Base-by-base conservation (phyloP, 2,113 vertebrate species). In the Nothobranchius furzeri region DNA sequence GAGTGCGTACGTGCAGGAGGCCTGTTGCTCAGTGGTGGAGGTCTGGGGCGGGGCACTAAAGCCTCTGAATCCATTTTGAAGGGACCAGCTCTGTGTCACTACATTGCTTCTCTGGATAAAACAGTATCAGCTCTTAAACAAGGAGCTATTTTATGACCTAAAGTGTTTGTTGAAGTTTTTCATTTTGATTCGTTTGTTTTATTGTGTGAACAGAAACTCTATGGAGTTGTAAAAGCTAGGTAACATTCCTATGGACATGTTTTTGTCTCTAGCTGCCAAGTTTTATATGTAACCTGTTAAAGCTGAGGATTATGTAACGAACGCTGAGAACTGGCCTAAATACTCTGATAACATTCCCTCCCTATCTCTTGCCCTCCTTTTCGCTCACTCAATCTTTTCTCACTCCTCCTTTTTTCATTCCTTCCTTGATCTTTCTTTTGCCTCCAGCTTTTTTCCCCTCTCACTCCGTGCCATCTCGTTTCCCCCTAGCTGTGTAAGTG, bases 281-380 rank as follows among this genome's bases (percentile, higher is more conserved):
- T 76, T 87, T 86, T 68, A 51, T 65, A 63, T 80, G 37, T 87
- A 87, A 89, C 76, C 88, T 82, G 72, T 60, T 89, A 89, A 90
- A 73, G 73, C 78, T 60, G 81, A 78, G 61, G 71, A 62, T 92
- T 92, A 90, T 83, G 82, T 87, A 92, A 92, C 76, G 79, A 57
- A 78, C 70, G 70, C 84, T 81, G 58, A 84, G 70, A 78, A 56
- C 70, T 85, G 89, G 62, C 87, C 88, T 89, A 86, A 76, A 88
- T 90, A 84, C 73, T 64, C 72, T 76, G 77, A 88, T 87, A 83
- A 69, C 74, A 61, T 79, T 74, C 59, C 45, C 68, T 62, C 56
- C 53, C 57, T 70, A 48, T 43, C 56, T 9, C 56, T 66, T n/a
- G 40, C 73, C 73, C 70, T 66, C 30, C 6, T 68, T 71, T 71